Evolutionary conservation across 2,113 vertebrate species (phyloP), one percentile per base, ranked within the genome.

Genomic region (Calyptomena viridis): DNA sequence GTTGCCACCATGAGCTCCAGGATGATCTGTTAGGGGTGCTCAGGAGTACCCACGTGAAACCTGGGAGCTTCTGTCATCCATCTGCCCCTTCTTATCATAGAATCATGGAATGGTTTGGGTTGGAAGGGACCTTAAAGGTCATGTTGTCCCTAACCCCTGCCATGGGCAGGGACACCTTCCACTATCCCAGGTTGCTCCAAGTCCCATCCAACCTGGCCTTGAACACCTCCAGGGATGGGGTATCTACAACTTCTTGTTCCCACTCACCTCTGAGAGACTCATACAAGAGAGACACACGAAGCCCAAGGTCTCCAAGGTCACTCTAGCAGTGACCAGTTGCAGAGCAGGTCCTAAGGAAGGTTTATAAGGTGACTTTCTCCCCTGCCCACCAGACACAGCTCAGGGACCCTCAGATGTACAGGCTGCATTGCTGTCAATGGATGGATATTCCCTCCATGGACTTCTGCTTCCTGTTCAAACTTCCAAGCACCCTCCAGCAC

Each of bases 281-380:
- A 14, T 3, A 63, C 24, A 56, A 56, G 73, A 68, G 0, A 44
- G 12, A 11, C 53, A 11, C 68, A 58, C 8, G 37, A 52, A 80
- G 50, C 14, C 49, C 37, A 88, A 63, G 33, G 21, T 40, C 40
- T 40, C 40, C 40, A 40, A 40, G 40, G 40, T 40, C 40, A 40
- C 39, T 19, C 27, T 42, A 37, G 27, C 0, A 0, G 10, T 30
- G 46, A n/a, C 27, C 20, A n/a, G 18, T 14, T 30, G 27, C 52
- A 53, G 7, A 60, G 39, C 25, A 40, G 67, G 12, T n/a, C 31
- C 37, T 23, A n/a, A 18, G 35, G 60, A 63, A 56, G 37, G 40
- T 84, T 44, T 74, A n/a, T 9, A 74, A 79, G 28, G 33, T 12
- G 9, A 68, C 47, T 49, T 72, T 47, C 44, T 88, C 35, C 37